A percentile compares a stretch with the other conserved stretches of the same genome.
These are phyloP conservation scores for Cylindroiulus punctatus DNA, from an alignment of 2,888 invertebrate genomes.

Conservation along the genomic window DNA sequence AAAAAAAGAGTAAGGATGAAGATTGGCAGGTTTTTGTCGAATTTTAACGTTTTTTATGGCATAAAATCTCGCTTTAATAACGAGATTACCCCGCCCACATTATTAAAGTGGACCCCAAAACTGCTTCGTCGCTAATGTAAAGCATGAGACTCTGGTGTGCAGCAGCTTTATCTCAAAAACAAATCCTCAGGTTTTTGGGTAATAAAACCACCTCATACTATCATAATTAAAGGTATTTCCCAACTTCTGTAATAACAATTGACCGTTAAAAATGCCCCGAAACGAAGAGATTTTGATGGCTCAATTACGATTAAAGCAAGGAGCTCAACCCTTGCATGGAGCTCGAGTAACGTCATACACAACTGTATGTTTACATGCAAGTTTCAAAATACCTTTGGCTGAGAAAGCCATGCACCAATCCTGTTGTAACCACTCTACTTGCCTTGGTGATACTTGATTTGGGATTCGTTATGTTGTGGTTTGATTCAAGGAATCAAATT, in stretches of 20 bases:
- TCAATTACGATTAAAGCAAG: background rate
- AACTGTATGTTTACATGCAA: too few species aligned
- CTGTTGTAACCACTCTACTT: too few species aligned
- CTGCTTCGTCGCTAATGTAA: background rate
- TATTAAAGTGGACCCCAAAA: slow-evolving; percentile 15
- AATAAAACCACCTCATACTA: slow-evolving; percentile 2
- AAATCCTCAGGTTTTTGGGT: background rate
- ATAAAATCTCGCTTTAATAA: slow-evolving; percentile 24
- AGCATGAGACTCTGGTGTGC: background rate
- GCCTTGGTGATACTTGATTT: too few species aligned
- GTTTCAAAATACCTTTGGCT: too few species aligned
- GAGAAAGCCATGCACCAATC: too few species aligned
- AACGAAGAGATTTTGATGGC: background rate
- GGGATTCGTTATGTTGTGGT: too few species aligned
- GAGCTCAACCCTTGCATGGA: too few species aligned
- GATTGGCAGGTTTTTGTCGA: slow-evolving; percentile 12
- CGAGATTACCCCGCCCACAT: background rate
- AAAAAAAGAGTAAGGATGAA: background rate
- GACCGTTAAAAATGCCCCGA: background rate
- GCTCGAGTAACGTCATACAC: too few species aligned
- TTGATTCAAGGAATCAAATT: too few species aligned
- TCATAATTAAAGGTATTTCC: background rate
- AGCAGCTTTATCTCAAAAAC: background rate
- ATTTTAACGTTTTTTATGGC: background rate
- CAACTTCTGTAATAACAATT: background rate